Evolutionary conservation across 1,140 invertebrate genomes (phyloP).

Genomic region (Platyscapa corneri): DNA sequence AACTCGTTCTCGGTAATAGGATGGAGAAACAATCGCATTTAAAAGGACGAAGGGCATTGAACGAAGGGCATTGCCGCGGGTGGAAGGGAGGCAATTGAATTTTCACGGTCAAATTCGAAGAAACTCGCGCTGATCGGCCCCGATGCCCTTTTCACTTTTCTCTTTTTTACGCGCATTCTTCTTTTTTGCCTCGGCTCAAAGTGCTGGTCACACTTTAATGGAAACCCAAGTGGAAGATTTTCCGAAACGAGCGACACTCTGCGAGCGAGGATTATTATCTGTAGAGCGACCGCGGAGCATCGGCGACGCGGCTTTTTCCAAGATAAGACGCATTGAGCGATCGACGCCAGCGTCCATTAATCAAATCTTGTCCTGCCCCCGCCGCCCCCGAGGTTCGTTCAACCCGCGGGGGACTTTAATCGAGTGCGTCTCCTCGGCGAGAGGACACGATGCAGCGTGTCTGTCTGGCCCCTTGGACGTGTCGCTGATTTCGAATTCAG

Average conservation of each 20-base stretch:
- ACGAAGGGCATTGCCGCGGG: not conserved
- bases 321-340: constrained; percentile 30
- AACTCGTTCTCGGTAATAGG: constrained; percentile 52
- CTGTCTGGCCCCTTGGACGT: not conserved
- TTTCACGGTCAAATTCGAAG: constrained; percentile 18
- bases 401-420: constrained; percentile 29
- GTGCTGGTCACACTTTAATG: not conserved
- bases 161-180: not conserved
- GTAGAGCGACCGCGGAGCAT: no score
- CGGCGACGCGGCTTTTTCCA: no score
- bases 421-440: not conserved
- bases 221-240: constrained; percentile 6
- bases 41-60: constrained; percentile 10
- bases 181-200: no score
- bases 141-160: no score
- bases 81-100: constrained; percentile 23
- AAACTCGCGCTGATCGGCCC: not conserved
- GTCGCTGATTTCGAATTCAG: not conserved
- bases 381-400: constrained; percentile 41
- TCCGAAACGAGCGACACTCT: not conserved
- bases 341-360: constrained; percentile 25
- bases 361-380: not conserved
- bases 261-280: no score
- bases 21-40: not conserved
- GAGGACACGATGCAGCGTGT: not conserved